Evolutionary conservation across 2,888 invertebrate genomes (phyloP).

Genomic region (Gibbula magus): DNA sequence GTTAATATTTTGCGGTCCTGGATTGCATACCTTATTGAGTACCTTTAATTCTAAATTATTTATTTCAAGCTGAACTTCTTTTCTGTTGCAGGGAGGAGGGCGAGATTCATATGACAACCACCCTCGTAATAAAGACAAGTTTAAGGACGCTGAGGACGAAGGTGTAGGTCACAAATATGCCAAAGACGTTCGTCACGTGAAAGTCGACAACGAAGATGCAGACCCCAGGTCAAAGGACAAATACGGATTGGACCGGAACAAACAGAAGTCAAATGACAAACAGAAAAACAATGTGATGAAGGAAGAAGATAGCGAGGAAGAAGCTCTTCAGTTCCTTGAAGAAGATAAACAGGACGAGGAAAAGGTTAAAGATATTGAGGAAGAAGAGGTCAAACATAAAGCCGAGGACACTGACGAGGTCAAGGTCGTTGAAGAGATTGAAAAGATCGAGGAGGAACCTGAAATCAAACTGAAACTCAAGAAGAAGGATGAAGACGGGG

Average conservation of each 20-base stretch:
- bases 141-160: not conserved
- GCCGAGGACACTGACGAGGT: not conserved
- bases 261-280: not conserved
- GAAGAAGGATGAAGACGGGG: not conserved
- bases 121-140: not conserved
- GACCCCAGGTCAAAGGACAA: not conserved
- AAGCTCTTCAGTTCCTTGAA: not conserved
- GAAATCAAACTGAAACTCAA: not conserved
- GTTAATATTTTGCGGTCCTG: no score
- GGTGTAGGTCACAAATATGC: slow-evolving; percentile 1
- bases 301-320: not conserved
- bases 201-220: not conserved
- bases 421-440: not conserved
- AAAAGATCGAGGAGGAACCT: not conserved
- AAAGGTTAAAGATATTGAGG: no score
- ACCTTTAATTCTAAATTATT: no score
- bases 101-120: not conserved
- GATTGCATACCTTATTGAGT: no score
- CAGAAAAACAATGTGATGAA: not conserved
- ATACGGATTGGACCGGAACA: not conserved
- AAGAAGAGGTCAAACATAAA: not conserved
- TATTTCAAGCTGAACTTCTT: no score
- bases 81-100: no score
- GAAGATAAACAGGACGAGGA: not conserved
- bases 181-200: not conserved